Evolutionary conservation across 2,797 vertebrate species (phyloP), one percentile per base, ranked within the genome.

Genomic region (Enteromius treurensis): DNA sequence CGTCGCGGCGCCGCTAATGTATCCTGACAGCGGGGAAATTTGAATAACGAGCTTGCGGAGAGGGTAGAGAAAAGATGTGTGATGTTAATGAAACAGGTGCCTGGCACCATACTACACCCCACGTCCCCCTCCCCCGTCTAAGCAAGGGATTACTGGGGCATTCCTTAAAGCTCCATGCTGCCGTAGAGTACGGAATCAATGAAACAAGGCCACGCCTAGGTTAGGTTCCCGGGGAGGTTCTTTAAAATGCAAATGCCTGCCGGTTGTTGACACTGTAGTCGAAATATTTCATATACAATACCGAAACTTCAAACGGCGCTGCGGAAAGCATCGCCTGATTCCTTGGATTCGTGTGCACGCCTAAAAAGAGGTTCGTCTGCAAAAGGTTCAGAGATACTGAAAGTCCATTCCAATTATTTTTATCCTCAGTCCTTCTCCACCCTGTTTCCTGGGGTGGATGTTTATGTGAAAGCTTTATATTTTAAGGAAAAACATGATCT

Each of bases 21-120:
- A 89, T 92, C 92, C 92, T 93, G 95, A 95, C 94, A 94, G 94
- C 92, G 90, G 93, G 92, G 92, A 94, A 92, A 95, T 95, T 94
- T 95, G 92, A 95, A 94, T 95, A 95, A 95, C 91, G 91, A 95
- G 92, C 92, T 92, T 91, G 90, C 75, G 80, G 82, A 49, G 64
- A 42, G 67, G 55, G 77, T 87, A 62, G 88, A 85, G 87, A 88
- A 89, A 92, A 93, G 88, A 93, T 91, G 93, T 81, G 73, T 88
- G 91, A 88, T 79, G 87, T 91, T 95, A 94, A 95, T 94, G 92
- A 94, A 94, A 93, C 94, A 93, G 94, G 94, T 95, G 94, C 92
- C 91, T 92, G 86, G 88, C 88, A 71, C 83, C 55, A 45, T 42
- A 11, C 55, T 64, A 26, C 58, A 23, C 55, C 32, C 64, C 58